Percentiles rank a stretch among this genome's conserved stretches.
Evolutionary conservation across 2,888 invertebrate genomes (phyloP).

Genomic region (Diachrysia chrysitis): DNA sequence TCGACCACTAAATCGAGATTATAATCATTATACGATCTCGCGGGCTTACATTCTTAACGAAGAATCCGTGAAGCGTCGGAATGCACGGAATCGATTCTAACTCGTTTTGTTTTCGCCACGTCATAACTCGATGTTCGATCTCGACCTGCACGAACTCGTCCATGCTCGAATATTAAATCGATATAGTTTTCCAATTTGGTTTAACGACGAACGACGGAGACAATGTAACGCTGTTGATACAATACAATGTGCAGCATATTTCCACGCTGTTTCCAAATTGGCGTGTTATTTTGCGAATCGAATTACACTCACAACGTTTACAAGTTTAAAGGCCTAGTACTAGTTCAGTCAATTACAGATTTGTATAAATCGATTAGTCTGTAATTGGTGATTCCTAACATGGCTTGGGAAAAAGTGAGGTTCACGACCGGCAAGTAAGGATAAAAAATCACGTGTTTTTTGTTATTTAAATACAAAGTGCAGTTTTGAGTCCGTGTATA

Average conservation of each 20-base stretch:
- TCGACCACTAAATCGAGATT: conserved; percentile 86
- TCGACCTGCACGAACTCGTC: conserved; percentile 67
- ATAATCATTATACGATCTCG: conserved; percentile 84
- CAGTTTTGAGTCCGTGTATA: too few species aligned
- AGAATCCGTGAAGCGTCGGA: conserved; percentile 85
- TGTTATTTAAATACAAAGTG: neutral
- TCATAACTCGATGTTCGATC: conserved; percentile 83
- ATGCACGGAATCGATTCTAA: conserved; percentile 86
- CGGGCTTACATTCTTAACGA: conserved; percentile 81
- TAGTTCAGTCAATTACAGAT: neutral
- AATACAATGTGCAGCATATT: conserved; percentile 28
- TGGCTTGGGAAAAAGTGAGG: neutral
- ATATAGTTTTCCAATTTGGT: conserved; percentile 55
- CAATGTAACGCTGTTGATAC: conserved; percentile 34
- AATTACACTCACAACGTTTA: conserved; percentile 29
- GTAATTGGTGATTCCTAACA: neutral
- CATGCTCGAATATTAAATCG: conserved; percentile 60
- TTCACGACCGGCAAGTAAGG: neutral
- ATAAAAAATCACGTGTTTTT: neutral
- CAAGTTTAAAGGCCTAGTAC: conserved; percentile 14
- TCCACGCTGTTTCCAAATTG: conserved; percentile 38
- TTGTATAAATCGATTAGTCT: neutral
- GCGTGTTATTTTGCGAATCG: conserved; percentile 22
- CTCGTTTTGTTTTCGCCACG: conserved; percentile 88
- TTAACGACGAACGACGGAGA: conserved; percentile 46